Evolutionary conservation across 92 coral and sea anemone genomes (phyloP).

Genomic region (Zoanthus solanderi): DNA sequence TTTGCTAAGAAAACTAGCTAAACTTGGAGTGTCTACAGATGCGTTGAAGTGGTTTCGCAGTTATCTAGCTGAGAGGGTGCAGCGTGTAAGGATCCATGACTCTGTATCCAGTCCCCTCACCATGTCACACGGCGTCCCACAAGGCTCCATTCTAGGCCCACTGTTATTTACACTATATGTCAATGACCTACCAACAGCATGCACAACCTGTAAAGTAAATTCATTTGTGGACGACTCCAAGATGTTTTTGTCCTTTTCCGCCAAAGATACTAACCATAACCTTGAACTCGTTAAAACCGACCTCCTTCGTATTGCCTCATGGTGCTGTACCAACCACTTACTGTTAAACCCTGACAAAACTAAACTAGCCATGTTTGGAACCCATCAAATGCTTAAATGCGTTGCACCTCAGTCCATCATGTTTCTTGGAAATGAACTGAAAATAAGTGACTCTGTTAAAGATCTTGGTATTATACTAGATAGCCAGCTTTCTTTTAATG

Average conservation of each 20-base stretch:
- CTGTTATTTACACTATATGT: neutral
- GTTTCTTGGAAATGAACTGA: neutral
- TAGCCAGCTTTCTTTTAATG: neutral
- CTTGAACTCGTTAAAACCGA: neutral
- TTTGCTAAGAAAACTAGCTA: neutral
- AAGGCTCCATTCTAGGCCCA: neutral
- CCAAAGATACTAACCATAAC: neutral
- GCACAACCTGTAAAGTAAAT: neutral
- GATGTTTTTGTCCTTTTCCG: neutral
- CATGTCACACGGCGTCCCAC: neutral
- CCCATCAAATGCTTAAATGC: neutral
- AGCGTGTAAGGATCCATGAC: constrained; percentile 18
- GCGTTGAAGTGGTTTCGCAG: constrained; percentile 12
- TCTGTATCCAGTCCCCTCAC: constrained; percentile 40
- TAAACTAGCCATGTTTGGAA: constrained; percentile 11
- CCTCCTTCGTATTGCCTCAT: neutral
- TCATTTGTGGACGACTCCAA: constrained; percentile 5
- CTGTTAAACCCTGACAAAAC: neutral
- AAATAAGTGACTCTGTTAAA: neutral
- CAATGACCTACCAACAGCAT: neutral
- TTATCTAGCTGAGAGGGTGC: neutral
- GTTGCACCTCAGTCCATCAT: neutral
- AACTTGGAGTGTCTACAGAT: neutral
- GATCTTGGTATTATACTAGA: neutral
- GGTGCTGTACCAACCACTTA: constrained; percentile 1